These are phyloP conservation scores for Hyposmocoma kahamanoa DNA, from an alignment of 1,140 invertebrate genomes.

Conservation along the genomic window DNA sequence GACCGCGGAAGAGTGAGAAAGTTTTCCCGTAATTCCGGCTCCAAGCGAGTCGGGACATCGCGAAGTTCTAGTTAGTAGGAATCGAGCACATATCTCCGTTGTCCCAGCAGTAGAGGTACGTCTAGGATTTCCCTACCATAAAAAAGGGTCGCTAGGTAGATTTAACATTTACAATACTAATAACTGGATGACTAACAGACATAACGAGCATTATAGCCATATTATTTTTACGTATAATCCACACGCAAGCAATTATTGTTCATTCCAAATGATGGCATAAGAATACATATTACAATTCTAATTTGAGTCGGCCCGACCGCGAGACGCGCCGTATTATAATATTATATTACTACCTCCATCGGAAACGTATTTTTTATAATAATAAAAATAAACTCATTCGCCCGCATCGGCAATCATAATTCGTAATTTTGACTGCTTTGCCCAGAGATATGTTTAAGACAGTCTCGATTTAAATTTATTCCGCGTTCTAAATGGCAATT, in stretches of 20 bases:
- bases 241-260: conserved; percentile 39
- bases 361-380: background rate
- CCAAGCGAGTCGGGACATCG: too few species aligned
- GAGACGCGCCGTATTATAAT: conserved; percentile 24
- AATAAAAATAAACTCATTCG: background rate
- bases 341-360: conserved; percentile 9
- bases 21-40: too few species aligned
- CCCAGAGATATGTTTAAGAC: too few species aligned
- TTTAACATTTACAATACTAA: conserved; percentile 43
- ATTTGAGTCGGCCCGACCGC: conserved; percentile 19
- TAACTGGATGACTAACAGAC: conserved; percentile 34
- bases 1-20: too few species aligned
- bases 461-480: too few species aligned
- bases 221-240: conserved; percentile 44
- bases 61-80: too few species aligned
- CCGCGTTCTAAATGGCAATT: too few species aligned
- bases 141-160: too few species aligned
- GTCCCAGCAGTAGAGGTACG: too few species aligned
- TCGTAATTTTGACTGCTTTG: background rate
- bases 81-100: too few species aligned
- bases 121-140: too few species aligned
- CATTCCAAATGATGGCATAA: conserved; percentile 37
- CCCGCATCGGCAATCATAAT: background rate
- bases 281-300: conserved; percentile 41
- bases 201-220: conserved; percentile 36